A percentile compares a stretch with the other conserved stretches of the same genome.
phyloP scores from a whole-genome alignment of 1,140 invertebrate genomes.

The Wiebesia pumilae region DNA sequence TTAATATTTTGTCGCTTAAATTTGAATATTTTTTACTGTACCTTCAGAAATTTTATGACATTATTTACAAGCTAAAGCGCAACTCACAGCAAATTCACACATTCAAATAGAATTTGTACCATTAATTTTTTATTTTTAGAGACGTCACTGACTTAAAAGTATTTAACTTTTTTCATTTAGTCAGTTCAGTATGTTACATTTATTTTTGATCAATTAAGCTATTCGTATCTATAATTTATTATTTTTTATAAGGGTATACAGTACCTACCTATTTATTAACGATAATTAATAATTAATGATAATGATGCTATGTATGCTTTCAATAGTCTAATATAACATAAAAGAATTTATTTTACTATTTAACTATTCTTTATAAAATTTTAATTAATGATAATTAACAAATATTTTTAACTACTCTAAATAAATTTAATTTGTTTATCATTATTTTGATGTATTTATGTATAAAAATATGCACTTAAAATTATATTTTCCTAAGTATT shows the following conservation, averaged over 20 bases:
- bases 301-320: slow-evolving; percentile 36
- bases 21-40: slow-evolving; percentile 35
- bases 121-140: slow-evolving; percentile 29
- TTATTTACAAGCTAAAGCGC: slow-evolving; percentile 48
- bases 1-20: slow-evolving; percentile 18
- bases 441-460: neutral
- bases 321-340: slow-evolving; percentile 39
- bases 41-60: slow-evolving; percentile 29
- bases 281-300: slow-evolving; percentile 32
- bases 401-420: slow-evolving; percentile 27
- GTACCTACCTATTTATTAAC: slow-evolving; percentile 19
- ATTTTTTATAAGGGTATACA: slow-evolving; percentile 6
- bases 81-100: slow-evolving; percentile 37
- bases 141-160: slow-evolving; percentile 51
- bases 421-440: slow-evolving; percentile 26
- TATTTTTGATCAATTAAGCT: slow-evolving; percentile 24
- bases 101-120: slow-evolving; percentile 23
- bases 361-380: slow-evolving; percentile 45
- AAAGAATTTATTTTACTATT: slow-evolving; percentile 23
- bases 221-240: slow-evolving; percentile 23
- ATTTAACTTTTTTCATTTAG: slow-evolving; percentile 8
- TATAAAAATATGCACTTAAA: slow-evolving; percentile 46
- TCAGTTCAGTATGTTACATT: slow-evolving; percentile 22
- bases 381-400: slow-evolving; percentile 49
- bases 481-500: slow-evolving; percentile 20